These are phyloP conservation scores for Xenopus petersii DNA, from an alignment of 2,797 vertebrate species.

Conservation along the genomic window DNA sequence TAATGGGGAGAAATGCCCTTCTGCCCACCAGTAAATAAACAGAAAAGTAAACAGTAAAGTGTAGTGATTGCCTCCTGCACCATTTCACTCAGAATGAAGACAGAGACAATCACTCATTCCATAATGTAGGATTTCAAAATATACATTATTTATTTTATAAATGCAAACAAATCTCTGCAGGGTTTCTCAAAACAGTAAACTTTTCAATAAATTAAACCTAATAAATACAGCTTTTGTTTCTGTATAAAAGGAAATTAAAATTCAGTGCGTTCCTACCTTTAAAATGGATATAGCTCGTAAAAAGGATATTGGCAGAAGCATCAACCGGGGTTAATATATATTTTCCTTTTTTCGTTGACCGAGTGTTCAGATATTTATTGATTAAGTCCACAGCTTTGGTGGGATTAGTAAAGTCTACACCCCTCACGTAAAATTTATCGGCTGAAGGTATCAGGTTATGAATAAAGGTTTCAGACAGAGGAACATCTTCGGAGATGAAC, in stretches of 20 bases:
- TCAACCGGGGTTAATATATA: slow-evolving; percentile 62
- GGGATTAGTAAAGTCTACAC: slow-evolving; percentile 75
- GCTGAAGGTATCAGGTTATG: slow-evolving; percentile 67
- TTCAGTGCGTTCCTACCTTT: slow-evolving; percentile 69
- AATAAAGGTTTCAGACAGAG: slow-evolving; percentile 71
- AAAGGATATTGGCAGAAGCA: slow-evolving; percentile 68
- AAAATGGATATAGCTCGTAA: slow-evolving; percentile 69
- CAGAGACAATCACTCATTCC: no score
- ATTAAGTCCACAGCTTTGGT: slow-evolving; percentile 67
- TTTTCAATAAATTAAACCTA: no score
- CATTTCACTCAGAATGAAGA: no score
- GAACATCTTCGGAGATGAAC: slow-evolving; percentile 64
- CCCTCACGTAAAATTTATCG: slow-evolving; percentile 67
- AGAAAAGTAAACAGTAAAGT: no score
- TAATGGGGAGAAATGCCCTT: no score
- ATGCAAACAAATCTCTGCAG: no score
- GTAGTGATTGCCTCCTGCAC: no score
- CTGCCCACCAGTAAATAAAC: no score
- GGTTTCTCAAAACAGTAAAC: no score
- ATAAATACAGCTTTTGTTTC: no score
- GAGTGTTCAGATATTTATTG: slow-evolving; percentile 73
- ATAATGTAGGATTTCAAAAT: no score
- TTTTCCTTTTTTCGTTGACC: slow-evolving; percentile 63
- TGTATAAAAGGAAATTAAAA: background rate
- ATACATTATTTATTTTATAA: no score